These are phyloP conservation scores for Pyrocoelia pectoralis DNA, from an alignment of 2,888 invertebrate species.

Conservation along the genomic window DNA sequence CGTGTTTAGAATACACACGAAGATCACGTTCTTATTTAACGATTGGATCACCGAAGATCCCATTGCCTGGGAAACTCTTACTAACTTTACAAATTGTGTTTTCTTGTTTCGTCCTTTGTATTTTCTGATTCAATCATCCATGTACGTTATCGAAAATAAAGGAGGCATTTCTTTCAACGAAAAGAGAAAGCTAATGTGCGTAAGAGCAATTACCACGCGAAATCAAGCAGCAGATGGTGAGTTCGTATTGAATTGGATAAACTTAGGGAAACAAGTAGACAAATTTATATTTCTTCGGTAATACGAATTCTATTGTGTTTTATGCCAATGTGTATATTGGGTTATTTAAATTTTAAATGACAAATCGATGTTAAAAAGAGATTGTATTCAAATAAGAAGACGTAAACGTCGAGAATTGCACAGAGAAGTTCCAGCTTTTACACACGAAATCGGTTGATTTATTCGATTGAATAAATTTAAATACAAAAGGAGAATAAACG, in stretches of 20 bases:
- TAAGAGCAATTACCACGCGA: constrained; percentile 23
- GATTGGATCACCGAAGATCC: constrained; percentile 56
- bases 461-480: constrained; percentile 46
- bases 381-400: constrained; percentile 52
- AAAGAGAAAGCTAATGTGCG: constrained; percentile 32
- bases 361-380: constrained; percentile 49
- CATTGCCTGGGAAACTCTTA: constrained; percentile 49
- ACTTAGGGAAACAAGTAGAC: constrained; percentile 37
- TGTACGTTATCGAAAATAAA: constrained; percentile 28
- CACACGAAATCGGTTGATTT: constrained; percentile 46
- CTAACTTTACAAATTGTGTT: constrained; percentile 60
- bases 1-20: constrained; percentile 55
- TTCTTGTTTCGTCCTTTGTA: constrained; percentile 56
- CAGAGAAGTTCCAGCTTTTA: constrained; percentile 49
- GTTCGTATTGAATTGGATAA: constrained; percentile 39
- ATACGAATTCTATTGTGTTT: constrained; percentile 36
- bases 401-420: constrained; percentile 47
- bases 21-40: constrained; percentile 58
- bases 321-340: constrained; percentile 36
- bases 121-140: constrained; percentile 55
- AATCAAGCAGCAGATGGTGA: constrained; percentile 39
- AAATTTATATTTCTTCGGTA: constrained; percentile 37
- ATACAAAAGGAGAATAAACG: constrained; percentile 43
- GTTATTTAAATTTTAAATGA: constrained; percentile 46
- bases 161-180: constrained; percentile 13